A percentile compares a stretch with the other conserved stretches of the same genome.
These are phyloP conservation scores for Cerastoderma edule DNA, from an alignment of 2,888 invertebrate genomes.

Conservation along the genomic window DNA sequence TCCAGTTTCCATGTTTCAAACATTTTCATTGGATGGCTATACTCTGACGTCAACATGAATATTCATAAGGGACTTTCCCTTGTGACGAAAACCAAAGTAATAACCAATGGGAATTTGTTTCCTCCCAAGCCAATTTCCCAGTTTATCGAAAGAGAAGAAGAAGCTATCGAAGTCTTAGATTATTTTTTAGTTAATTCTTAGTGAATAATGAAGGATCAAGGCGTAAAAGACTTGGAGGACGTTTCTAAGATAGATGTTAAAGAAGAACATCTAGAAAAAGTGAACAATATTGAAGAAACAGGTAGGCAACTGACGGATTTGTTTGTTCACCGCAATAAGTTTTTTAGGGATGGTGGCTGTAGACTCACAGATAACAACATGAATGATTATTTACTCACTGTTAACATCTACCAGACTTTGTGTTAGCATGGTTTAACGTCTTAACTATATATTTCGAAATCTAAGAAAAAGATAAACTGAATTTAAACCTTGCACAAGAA, in stretches of 20 bases:
- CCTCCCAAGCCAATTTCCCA: conserved; percentile 44
- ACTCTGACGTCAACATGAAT: conserved; percentile 30
- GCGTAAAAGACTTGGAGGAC: conserved; percentile 19
- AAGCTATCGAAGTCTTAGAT: background rate
- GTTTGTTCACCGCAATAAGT: background rate
- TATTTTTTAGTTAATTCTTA: conserved; percentile 9
- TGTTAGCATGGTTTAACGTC: too few relatives aligned
- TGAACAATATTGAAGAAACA: conserved; percentile 17
- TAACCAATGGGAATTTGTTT: conserved; percentile 49
- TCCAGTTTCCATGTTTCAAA: conserved; percentile 12
- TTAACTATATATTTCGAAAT: too few relatives aligned
- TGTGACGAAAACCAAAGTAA: conserved; percentile 30
- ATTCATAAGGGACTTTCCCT: conserved; percentile 58
- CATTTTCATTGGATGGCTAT: conserved; percentile 17
- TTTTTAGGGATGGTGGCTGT: too few relatives aligned
- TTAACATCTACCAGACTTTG: too few relatives aligned
- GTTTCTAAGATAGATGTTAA: conserved; percentile 9
- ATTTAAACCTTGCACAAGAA: too few relatives aligned
- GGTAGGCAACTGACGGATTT: conserved; percentile 17
- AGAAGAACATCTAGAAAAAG: conserved; percentile 22
- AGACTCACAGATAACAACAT: too few relatives aligned
- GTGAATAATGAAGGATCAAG: conserved; percentile 8
- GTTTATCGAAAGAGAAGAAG: conserved; percentile 12
- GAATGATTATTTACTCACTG: too few relatives aligned
- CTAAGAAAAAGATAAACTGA: too few relatives aligned